These are phyloP conservation scores for Drosophila orena DNA, from an alignment of 1,140 invertebrate genomes.

Conservation along the genomic window DNA sequence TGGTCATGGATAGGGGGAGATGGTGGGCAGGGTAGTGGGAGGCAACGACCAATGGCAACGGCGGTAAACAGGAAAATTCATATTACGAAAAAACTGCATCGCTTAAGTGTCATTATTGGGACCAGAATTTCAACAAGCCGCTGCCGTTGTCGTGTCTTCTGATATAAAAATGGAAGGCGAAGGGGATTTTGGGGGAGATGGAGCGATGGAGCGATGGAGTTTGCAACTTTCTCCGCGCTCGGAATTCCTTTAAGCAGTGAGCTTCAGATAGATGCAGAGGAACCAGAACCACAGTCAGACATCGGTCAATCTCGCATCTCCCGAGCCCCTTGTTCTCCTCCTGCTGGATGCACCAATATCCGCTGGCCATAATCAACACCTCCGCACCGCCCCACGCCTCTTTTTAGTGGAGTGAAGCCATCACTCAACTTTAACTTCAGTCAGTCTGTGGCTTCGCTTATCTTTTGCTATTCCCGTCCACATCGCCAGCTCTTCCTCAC, in stretches of 20 bases:
- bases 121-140: conserved; percentile 77
- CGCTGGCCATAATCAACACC: conserved; percentile 71
- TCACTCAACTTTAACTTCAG: conserved; percentile 58
- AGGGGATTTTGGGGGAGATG: conserved; percentile 21
- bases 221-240: conserved; percentile 73
- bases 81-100: conserved; percentile 81
- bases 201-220: conserved; percentile 49
- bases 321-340: background rate
- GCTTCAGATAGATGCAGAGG: conserved; percentile 20
- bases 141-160: conserved; percentile 55
- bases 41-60: conserved; percentile 31
- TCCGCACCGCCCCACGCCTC: conserved; percentile 57
- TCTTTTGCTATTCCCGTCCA: conserved; percentile 22
- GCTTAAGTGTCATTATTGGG: conserved; percentile 82
- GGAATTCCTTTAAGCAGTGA: conserved; percentile 66
- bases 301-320: conserved; percentile 63
- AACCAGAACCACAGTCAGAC: conserved; percentile 52
- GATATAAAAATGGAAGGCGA: conserved; percentile 20
- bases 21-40: conserved; percentile 6
- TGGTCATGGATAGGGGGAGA: conserved; percentile 1
- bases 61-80: conserved; percentile 77
- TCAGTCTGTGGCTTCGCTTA: conserved; percentile 55
- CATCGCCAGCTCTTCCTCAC: background rate
- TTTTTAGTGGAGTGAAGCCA: conserved; percentile 54
- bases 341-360: conserved; percentile 49